Evolutionary conservation across 2,888 invertebrate genomes (phyloP).

Genomic region (Choristoneura rosaceana): DNA sequence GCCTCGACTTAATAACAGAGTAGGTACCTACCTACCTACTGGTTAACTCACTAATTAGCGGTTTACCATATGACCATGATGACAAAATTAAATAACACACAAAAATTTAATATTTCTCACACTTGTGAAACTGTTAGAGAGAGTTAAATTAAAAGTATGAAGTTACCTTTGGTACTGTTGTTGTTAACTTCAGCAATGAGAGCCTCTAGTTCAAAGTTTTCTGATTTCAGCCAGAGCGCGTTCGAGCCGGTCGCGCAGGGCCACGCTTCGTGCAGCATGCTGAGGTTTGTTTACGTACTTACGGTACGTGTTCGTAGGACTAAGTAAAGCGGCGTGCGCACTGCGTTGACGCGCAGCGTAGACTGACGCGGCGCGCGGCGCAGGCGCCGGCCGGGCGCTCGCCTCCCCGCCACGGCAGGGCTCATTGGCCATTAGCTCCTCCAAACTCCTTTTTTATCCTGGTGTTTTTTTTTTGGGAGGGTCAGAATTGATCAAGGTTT

Average conservation of each 20-base stretch:
- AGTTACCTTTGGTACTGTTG: conserved; percentile 68
- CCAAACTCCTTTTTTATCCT: conserved; percentile 28
- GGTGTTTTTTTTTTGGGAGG: conserved; percentile 36
- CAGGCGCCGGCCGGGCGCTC: conserved; percentile 48
- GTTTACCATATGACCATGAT: conserved; percentile 14
- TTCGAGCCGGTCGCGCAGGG: conserved; percentile 45
- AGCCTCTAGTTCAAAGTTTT: conserved; percentile 70
- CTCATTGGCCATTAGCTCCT: conserved; percentile 44
- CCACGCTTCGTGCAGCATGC: conserved; percentile 77
- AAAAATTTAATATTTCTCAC: background rate
- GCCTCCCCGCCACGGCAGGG: conserved; percentile 51
- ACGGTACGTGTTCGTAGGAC: conserved; percentile 19
- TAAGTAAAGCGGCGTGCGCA: conserved; percentile 17
- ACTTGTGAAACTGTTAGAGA: background rate
- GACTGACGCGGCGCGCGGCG: conserved; percentile 45
- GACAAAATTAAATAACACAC: conserved; percentile 3
- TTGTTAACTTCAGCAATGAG: conserved; percentile 76
- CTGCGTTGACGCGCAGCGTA: conserved; percentile 22
- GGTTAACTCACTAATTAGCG: conserved; percentile 4
- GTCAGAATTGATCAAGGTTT: conserved; percentile 10
- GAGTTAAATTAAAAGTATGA: background rate
- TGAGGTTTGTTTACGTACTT: conserved; percentile 46
- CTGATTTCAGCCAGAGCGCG: conserved; percentile 63
- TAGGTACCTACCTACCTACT: background rate
- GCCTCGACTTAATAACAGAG: background rate